Percentiles rank a stretch among this genome's conserved stretches.
Conservation (phyloP, 1,140 invertebrate genomes). For the Drosophila paulistorum region DNA sequence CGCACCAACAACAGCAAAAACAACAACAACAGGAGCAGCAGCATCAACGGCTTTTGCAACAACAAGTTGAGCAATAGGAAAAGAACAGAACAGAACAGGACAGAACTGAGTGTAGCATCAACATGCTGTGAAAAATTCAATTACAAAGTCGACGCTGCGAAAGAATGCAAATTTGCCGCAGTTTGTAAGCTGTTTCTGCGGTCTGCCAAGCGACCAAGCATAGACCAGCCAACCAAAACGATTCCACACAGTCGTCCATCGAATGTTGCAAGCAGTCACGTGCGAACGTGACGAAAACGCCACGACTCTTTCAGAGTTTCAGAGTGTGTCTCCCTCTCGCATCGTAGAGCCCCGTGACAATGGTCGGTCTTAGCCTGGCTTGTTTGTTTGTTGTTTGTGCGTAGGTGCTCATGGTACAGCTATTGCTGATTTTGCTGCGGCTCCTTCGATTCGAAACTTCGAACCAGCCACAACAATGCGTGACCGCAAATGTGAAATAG, state of each 20-base stretch:
- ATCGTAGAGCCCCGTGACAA: not conserved
- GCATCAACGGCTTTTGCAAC: constrained; percentile 21
- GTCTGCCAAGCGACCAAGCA: constrained; percentile 50
- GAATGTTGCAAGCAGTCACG: constrained; percentile 70
- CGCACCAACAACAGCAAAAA: constrained; percentile 8
- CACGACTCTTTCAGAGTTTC: constrained; percentile 65
- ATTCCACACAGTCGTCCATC: constrained; percentile 31
- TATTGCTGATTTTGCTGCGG: not conserved
- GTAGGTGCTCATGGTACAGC: not conserved
- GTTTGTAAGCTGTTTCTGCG: constrained; percentile 55
- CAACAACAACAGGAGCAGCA: constrained; percentile 18
- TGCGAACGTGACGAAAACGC: constrained; percentile 78
- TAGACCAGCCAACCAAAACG: constrained; percentile 8
- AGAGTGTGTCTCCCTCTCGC: constrained; percentile 2
- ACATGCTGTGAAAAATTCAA: constrained; percentile 74
- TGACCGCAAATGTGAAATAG: constrained; percentile 24
- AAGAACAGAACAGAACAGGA: not conserved
- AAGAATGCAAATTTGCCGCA: constrained; percentile 67
- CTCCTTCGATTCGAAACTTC: not conserved
- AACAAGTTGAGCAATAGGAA: constrained; percentile 35
- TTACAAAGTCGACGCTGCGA: constrained; percentile 70
- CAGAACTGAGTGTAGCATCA: constrained; percentile 25
- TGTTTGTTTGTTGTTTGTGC: constrained; percentile 11
- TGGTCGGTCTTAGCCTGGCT: not conserved
- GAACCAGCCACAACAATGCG: constrained; percentile 8